Evolutionary conservation across 2,113 vertebrate genomes (phyloP).

Genomic region (Dinomys branickii): DNA sequence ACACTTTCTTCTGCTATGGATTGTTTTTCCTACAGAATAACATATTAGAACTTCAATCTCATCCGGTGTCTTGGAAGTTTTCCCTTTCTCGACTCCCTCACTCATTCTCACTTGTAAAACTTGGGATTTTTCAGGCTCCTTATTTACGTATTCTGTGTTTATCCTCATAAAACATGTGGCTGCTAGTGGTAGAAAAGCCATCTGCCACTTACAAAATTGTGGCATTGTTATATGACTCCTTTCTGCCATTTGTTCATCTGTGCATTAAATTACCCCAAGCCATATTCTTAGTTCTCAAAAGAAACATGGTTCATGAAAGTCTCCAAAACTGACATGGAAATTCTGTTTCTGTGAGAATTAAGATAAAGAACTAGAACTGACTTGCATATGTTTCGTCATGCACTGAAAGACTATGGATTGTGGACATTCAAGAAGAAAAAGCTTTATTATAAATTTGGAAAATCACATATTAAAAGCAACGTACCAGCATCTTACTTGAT

Average conservation of each 20-base stretch:
- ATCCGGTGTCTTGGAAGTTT: not conserved
- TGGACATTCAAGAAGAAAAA: constrained; percentile 1
- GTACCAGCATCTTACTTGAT: constrained; percentile 26
- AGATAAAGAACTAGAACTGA: constrained; percentile 23
- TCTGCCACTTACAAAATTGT: not conserved
- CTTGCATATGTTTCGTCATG: not conserved
- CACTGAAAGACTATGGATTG: not conserved
- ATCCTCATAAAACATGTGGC: not conserved
- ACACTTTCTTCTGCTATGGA: not conserved
- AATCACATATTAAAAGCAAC: constrained; percentile 33
- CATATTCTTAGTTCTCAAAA: constrained; percentile 22
- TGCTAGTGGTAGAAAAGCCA: constrained; percentile 27
- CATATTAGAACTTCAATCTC: not conserved
- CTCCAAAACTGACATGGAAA: constrained; percentile 49
- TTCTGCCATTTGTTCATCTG: constrained; percentile 32
- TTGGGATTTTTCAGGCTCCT: not conserved
- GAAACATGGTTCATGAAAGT: constrained; percentile 19
- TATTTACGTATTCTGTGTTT: not conserved
- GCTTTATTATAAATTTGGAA: constrained; percentile 21
- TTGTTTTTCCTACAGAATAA: not conserved
- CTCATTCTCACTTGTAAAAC: not conserved
- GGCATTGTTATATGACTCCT: not conserved
- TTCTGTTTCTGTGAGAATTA: constrained; percentile 49
- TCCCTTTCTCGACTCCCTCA: not conserved
- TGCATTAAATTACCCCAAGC: constrained; percentile 37